Conservation (phyloP, 1,140 invertebrate genomes). For the Tetramorium simillimum region DNA sequence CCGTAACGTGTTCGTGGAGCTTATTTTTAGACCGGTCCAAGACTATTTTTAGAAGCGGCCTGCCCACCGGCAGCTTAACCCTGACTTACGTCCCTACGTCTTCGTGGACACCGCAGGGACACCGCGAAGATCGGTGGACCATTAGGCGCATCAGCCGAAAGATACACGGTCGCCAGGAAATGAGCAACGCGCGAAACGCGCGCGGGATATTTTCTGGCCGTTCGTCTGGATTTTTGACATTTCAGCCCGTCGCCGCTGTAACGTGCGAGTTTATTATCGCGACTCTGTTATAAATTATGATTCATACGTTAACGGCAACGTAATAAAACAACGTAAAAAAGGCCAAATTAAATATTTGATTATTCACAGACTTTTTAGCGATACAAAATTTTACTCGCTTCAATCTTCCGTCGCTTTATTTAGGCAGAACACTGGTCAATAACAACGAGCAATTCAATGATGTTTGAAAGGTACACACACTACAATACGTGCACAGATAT, state of each 20-base stretch:
- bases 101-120: constrained; percentile 57
- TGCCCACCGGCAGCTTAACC: constrained; percentile 77
- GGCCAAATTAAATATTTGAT: neutral
- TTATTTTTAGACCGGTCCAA: constrained; percentile 81
- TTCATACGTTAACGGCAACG: neutral
- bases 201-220: neutral
- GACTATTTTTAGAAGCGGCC: constrained; percentile 78
- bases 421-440: neutral
- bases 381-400: neutral
- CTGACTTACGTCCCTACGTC: constrained; percentile 78
- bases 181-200: constrained; percentile 5
- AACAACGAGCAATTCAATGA: neutral
- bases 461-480: neutral
- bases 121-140: constrained; percentile 5
- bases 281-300: neutral
- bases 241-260: neutral
- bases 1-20: constrained; percentile 50
- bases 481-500: neutral
- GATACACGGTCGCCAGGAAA: constrained; percentile 5
- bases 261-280: neutral
- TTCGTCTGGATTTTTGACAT: neutral
- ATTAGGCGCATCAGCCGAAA: constrained; percentile 29
- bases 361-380: neutral
- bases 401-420: neutral
- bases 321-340: neutral